Conservation (phyloP, 2,113 vertebrate species). For the Mobula birostris region DNA sequence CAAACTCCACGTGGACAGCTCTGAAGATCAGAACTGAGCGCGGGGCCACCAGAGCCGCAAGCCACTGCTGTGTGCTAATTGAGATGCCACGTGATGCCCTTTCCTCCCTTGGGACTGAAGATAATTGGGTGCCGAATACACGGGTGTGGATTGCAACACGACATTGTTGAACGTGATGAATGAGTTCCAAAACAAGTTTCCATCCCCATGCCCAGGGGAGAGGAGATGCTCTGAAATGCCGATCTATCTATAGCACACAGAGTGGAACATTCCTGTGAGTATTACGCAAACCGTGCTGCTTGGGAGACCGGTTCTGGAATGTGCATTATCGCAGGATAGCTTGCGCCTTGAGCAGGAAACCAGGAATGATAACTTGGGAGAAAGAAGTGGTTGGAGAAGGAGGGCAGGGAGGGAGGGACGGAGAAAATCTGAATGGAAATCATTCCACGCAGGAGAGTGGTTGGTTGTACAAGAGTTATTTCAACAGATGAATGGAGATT, state of each 20-base stretch:
- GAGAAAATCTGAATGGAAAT: background rate
- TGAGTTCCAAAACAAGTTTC: background rate
- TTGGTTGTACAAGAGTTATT: background rate
- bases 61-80: no score
- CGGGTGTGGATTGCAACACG: background rate
- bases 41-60: no score
- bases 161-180: background rate
- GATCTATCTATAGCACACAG: background rate
- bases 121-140: background rate
- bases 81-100: background rate
- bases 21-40: no score
- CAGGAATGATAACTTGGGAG: background rate
- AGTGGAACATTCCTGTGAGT: background rate
- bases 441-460: background rate
- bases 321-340: no score
- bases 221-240: background rate
- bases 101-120: background rate
- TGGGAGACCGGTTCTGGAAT: background rate
- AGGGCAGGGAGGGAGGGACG: background rate
- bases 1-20: no score
- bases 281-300: background rate
- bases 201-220: background rate
- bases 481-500: background rate
- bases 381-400: background rate
- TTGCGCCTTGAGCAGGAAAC: background rate